These are phyloP conservation scores for Neomicropteryx cornuta DNA, from an alignment of 1,140 invertebrate genomes.

Conservation along the genomic window DNA sequence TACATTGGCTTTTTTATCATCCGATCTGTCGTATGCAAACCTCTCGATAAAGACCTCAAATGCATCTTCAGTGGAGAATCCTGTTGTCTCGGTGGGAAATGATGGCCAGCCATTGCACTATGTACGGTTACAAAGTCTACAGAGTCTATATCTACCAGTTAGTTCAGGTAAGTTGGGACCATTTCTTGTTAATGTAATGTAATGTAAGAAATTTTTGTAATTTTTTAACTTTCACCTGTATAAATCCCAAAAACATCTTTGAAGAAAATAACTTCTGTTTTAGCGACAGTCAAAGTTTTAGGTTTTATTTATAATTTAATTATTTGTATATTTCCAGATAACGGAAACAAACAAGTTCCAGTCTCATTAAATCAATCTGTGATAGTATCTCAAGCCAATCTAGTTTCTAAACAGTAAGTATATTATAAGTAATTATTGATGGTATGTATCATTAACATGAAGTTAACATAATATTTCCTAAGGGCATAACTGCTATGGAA, in stretches of 20 bases:
- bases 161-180: conserved; percentile 19
- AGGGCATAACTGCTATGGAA: too few species aligned
- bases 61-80: conserved; percentile 5
- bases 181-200: conserved; percentile 2
- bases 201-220: neutral
- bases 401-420: conserved; percentile 10
- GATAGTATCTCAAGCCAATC: conserved; percentile 17
- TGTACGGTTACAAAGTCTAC: conserved; percentile 29
- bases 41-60: conserved; percentile 12
- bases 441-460: too few species aligned
- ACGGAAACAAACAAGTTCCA: conserved; percentile 7
- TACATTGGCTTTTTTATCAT: conserved; percentile 13
- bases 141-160: conserved; percentile 29
- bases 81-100: conserved; percentile 5
- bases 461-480: too few species aligned
- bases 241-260: too few species aligned
- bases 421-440: too few species aligned
- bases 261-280: neutral
- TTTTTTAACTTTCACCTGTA: too few species aligned
- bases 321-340: conserved; percentile 9
- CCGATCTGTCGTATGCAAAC: conserved; percentile 8
- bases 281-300: neutral
- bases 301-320: neutral
- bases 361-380: conserved; percentile 13
- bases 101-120: conserved; percentile 21